phyloP scores from a whole-genome alignment of 2,797 vertebrate species.

The Podarcis lilfordi region DNA sequence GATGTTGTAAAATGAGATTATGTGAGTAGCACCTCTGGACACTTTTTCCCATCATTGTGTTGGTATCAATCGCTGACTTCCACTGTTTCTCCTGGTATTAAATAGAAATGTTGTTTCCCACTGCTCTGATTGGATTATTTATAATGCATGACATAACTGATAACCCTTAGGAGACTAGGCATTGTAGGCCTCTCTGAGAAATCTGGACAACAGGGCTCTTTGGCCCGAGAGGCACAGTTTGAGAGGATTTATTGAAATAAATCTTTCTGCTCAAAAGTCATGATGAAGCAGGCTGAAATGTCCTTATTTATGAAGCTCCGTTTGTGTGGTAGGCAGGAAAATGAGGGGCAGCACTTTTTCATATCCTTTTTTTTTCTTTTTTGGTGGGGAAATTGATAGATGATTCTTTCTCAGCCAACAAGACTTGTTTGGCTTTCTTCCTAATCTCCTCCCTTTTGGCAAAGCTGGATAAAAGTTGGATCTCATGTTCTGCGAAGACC shows the following conservation, averaged over 20 bases:
- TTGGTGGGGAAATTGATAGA: not conserved
- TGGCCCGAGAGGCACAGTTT: conserved; percentile 55
- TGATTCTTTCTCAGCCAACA: conserved; percentile 24
- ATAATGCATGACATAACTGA: conserved; percentile 81
- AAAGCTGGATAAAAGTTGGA: conserved; percentile 41
- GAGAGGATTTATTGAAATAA: conserved; percentile 35
- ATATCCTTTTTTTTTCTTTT: not conserved
- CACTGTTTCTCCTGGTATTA: conserved; percentile 86
- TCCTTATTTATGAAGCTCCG: conserved; percentile 7
- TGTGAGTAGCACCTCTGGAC: conserved; percentile 84
- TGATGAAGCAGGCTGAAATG: not conserved
- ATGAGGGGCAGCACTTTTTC: not conserved
- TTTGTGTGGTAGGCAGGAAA: conserved; percentile 23
- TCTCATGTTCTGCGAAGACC: conserved; percentile 46
- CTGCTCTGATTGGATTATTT: conserved; percentile 80
- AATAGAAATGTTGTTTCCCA: conserved; percentile 85
- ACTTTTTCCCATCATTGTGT: conserved; percentile 90
- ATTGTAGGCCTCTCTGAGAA: conserved; percentile 66
- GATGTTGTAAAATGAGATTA: conserved; percentile 84
- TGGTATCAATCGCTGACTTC: conserved; percentile 88
- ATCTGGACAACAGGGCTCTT: conserved; percentile 59
- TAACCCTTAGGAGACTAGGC: conserved; percentile 81
- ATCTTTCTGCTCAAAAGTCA: conserved; percentile 59
- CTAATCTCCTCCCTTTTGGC: not conserved
- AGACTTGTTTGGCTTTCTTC: conserved; percentile 5